phyloP scores from a whole-genome alignment of 2,113 vertebrate species.

The Pseudopodoces humilis region DNA sequence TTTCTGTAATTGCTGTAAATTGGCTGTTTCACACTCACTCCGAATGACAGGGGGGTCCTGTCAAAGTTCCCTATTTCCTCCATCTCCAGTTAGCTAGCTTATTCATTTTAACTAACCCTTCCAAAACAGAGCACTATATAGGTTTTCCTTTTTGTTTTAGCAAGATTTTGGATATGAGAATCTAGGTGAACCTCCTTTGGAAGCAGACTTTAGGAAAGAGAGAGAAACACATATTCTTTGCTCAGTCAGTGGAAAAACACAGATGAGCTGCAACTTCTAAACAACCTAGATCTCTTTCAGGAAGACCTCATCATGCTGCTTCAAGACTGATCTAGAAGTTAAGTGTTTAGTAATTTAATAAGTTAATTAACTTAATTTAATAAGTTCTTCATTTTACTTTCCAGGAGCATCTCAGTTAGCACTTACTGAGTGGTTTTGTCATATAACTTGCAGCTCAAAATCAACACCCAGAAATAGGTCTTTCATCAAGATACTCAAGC shows the following conservation, averaged over 20 bases:
- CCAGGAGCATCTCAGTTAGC: not conserved
- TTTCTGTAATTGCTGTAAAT: not conserved
- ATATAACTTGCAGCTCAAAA: not conserved
- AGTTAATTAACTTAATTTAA: not conserved
- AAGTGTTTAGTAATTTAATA: not conserved
- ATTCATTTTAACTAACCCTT: not conserved
- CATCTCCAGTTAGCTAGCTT: not conserved
- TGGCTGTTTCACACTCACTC: not conserved
- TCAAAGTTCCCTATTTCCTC: not conserved
- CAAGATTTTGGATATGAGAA: not conserved
- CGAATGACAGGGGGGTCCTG: not conserved
- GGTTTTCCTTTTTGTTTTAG: not conserved
- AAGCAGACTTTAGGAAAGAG: not conserved
- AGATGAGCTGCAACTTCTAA: not conserved
- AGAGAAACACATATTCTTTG: not conserved
- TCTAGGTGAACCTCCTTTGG: not conserved
- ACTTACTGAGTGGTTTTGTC: not conserved
- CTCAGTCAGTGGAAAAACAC: not conserved
- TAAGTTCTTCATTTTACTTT: not conserved
- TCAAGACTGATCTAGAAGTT: not conserved
- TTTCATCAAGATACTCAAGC: not conserved
- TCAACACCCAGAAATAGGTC: not conserved
- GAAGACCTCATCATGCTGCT: not conserved
- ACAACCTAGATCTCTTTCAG: not conserved
- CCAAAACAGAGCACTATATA: not conserved